Base-by-base conservation (phyloP, 2,888 invertebrate genomes). In the Phaonia tiefii region DNA sequence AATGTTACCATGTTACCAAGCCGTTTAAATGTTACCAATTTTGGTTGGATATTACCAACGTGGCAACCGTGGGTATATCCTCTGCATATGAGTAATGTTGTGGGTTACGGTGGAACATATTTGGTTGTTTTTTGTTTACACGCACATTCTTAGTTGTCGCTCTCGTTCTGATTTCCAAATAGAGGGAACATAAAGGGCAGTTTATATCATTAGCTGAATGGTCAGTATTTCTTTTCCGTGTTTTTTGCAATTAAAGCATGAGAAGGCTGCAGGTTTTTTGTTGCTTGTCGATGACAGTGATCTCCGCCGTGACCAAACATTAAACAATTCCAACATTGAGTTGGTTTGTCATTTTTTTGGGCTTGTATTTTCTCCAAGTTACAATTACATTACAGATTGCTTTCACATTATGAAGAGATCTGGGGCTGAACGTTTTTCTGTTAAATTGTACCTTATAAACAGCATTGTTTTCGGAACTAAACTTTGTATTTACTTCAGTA, bases 201-300 rank as follows among this genome's bases (percentile, higher is more conserved):
- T 54, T 54, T 10, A 69, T 54, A 25, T 39, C 69, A 51, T 69
- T 67, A n/a, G 17, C 51, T 7, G 67, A 49, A 22, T 67, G 67
- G 25, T 65, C 65, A 3, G 25, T 20, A 17, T 54, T 39, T 69
- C 51, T 69, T 51, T 51, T 22, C 69, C 69, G 25, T 42, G 4
- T 39, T 70, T 70, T n/a, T 56, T 70, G 15, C 69, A 70, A 13
- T 70, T 56, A 20, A 70, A 70, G 22, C 56, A 70, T 2, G 60
- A 26, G 56, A 56, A 56, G n/a, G 26, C 56, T 13, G 56, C 56
- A 26, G 26, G 56, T 26, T 26, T 26, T 56, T n/a, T 56, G 11
- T 56, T 25, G 25, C 8, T 54, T 8, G 11, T 22, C 46, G 46
- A 15, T 46, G 15, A 17, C 46, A 46, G 8, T 46, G 46, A 2